A percentile compares a stretch with the other conserved stretches of the same genome.
These are phyloP conservation scores for Leptopilina syphax DNA, from an alignment of 2,888 invertebrate species.

Conservation along the genomic window DNA sequence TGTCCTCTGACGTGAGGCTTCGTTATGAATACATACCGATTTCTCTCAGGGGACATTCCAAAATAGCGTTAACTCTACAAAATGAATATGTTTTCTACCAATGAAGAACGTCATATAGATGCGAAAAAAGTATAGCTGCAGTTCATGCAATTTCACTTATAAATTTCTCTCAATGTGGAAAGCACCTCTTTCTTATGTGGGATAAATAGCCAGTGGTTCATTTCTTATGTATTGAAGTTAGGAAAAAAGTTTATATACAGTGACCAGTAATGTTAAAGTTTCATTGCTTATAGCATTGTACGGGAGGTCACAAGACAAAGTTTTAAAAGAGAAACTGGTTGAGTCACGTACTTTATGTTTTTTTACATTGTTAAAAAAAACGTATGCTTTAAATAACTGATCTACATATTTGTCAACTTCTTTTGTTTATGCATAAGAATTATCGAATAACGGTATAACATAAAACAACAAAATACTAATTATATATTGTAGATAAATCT, in stretches of 20 bases:
- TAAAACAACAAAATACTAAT: no score
- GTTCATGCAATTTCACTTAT: no score
- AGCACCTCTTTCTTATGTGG: neutral
- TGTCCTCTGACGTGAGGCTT: no score
- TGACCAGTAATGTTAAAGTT: neutral
- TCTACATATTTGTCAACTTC: neutral
- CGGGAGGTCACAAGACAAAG: neutral
- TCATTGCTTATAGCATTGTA: constrained; percentile 4
- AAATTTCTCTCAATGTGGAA: neutral
- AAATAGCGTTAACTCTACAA: no score
- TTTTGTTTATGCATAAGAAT: neutral
- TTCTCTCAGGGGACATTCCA: no score
- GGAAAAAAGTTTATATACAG: neutral
- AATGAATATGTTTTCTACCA: no score
- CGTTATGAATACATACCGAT: no score
- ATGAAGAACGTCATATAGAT: no score
- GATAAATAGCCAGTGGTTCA: neutral
- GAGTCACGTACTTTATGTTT: neutral
- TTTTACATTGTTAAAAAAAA: neutral
- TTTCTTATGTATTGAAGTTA: constrained; percentile 11
- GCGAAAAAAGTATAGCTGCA: no score
- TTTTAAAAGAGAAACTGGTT: neutral
- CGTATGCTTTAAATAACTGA: neutral
- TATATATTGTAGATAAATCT: neutral
- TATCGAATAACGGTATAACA: no score